Conservation (phyloP, 2,797 vertebrate genomes). For the Netta rufina region DNA sequence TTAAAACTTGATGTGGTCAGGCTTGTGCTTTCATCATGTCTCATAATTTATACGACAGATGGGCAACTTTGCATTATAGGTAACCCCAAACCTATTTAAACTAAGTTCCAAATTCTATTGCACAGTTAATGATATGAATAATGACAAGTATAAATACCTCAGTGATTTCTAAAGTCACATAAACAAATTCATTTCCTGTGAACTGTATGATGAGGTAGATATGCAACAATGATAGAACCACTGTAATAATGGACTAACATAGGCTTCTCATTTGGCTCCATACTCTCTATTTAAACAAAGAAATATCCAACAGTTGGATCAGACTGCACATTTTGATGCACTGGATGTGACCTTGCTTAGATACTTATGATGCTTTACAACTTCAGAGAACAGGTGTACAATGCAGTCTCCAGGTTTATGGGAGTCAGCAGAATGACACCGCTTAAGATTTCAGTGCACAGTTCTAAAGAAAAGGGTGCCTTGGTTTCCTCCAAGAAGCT, state of each 20-base stretch:
- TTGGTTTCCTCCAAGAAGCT: not conserved
- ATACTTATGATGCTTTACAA: not conserved
- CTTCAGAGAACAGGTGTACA: not conserved
- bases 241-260: not conserved
- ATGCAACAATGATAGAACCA: not conserved
- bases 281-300: not conserved
- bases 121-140: not conserved
- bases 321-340: not conserved
- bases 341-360: not conserved
- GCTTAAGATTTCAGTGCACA: not conserved
- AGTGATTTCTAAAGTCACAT: not conserved
- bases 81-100: not conserved
- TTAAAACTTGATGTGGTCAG: not conserved
- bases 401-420: not conserved
- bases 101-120: not conserved
- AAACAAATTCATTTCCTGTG: not conserved
- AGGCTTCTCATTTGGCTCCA: not conserved
- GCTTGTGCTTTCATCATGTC: not conserved
- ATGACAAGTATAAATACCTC: not conserved
- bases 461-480: not conserved
- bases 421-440: not conserved
- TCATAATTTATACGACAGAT: not conserved
- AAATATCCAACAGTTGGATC: not conserved
- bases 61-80: not conserved
- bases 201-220: accelerated